phyloP scores from a whole-genome alignment of 37 sponge, comb jelly and placozoan species.

The Aphrocallistes beatrix region DNA sequence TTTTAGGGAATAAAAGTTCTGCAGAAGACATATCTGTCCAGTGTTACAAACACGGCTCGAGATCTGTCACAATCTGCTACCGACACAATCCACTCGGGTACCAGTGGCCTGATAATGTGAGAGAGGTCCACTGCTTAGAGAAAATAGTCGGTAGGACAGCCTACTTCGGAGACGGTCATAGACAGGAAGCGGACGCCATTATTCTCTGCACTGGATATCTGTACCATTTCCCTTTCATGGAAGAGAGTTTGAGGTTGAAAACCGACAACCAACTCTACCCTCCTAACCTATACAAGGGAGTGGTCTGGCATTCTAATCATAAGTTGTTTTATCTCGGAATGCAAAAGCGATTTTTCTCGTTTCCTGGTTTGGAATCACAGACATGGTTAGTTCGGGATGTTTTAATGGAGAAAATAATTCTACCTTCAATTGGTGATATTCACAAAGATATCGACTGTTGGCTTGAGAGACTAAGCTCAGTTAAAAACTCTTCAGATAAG shows the following conservation, averaged over 20 bases:
- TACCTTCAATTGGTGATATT: conserved; percentile 19
- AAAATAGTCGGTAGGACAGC: conserved; percentile 22
- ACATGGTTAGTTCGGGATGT: conserved; percentile 27
- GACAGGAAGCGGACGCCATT: conserved; percentile 24
- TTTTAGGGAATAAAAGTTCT: conserved; percentile 27
- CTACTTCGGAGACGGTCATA: conserved; percentile 25
- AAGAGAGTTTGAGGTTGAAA: conserved; percentile 19
- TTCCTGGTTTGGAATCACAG: conserved; percentile 30
- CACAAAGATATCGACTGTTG: neutral
- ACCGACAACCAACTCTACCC: neutral
- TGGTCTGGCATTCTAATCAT: conserved; percentile 1
- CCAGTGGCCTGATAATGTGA: conserved; percentile 28
- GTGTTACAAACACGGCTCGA: conserved; percentile 32
- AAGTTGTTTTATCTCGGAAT: conserved; percentile 37
- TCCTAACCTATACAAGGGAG: conserved; percentile 25
- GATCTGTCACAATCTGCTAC: conserved; percentile 19
- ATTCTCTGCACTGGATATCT: conserved; percentile 42
- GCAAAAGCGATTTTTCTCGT: conserved; percentile 38
- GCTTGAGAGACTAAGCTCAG: neutral
- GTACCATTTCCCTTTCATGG: conserved; percentile 37
- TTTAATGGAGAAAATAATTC: conserved; percentile 19
- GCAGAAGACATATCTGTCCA: conserved; percentile 40
- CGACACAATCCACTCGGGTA: conserved; percentile 30
- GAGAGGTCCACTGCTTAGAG: conserved; percentile 9
- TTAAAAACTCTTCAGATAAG: neutral